Evolutionary conservation across 2,113 vertebrate species (phyloP).

Genomic region (Amphiprion percula): DNA sequence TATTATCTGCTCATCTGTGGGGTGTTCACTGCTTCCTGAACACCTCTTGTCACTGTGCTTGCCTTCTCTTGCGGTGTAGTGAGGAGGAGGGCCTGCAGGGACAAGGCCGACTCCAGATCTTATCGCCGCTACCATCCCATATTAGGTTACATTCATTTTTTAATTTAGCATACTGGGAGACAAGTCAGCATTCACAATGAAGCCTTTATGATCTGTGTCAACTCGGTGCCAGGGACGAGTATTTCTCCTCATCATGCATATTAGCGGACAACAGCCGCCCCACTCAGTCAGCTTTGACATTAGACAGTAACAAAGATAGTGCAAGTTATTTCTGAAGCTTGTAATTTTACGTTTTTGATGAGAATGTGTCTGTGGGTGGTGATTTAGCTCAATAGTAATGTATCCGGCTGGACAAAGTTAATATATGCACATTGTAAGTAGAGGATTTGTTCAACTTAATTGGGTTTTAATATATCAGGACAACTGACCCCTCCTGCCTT

Average conservation of each 20-base stretch:
- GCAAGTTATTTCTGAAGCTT: background rate
- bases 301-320: constrained; percentile 1
- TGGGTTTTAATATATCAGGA: too few species aligned
- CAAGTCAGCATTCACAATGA: constrained; percentile 80
- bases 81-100: constrained; percentile 76
- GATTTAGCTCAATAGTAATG: too few species aligned
- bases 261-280: constrained; percentile 14
- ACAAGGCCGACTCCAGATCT: constrained; percentile 82
- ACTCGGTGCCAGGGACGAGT: constrained; percentile 59
- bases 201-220: constrained; percentile 79
- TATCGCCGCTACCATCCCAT: constrained; percentile 78
- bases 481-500: background rate
- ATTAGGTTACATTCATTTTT: constrained; percentile 84
- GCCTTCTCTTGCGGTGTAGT: constrained; percentile 45
- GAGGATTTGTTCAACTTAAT: background rate
- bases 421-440: too few species aligned
- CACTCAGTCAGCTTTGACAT: constrained; percentile 7
- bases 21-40: constrained; percentile 79
- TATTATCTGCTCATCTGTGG: constrained; percentile 76
- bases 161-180: constrained; percentile 83
- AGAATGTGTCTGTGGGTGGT: too few species aligned
- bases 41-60: constrained; percentile 71
- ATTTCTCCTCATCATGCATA: constrained; percentile 20
- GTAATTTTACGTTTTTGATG: background rate
- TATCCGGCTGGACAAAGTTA: too few species aligned